These are phyloP conservation scores for Zele albiditarsus DNA, from an alignment of 2,888 invertebrate species.

Conservation along the genomic window DNA sequence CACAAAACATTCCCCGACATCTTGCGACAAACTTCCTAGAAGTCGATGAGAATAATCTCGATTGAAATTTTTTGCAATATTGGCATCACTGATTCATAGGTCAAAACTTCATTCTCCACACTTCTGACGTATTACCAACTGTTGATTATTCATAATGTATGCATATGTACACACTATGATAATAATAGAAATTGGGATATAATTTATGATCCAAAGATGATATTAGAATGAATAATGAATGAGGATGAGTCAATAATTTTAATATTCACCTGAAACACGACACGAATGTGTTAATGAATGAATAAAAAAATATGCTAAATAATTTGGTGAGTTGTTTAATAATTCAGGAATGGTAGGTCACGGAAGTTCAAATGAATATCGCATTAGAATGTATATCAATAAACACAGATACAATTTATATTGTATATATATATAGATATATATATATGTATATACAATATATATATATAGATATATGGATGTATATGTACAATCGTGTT, in stretches of 20 bases:
- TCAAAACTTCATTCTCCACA: background rate
- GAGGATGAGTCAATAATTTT: background rate
- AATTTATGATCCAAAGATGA: background rate
- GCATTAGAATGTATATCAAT: slow-evolving; percentile 18
- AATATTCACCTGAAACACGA: background rate
- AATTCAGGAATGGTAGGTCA: background rate
- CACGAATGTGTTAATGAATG: slow-evolving; percentile 2
- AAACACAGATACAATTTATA: slow-evolving; percentile 11
- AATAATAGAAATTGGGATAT: background rate
- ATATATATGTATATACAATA: background rate
- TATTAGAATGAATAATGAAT: background rate
- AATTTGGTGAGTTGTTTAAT: background rate
- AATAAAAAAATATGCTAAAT: background rate
- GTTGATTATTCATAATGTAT: background rate
- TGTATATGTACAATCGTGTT: background rate
- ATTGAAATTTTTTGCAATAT: background rate
- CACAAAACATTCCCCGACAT: slow-evolving; percentile 71
- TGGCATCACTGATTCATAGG: slow-evolving; percentile 10
- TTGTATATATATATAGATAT: background rate
- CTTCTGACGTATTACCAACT: slow-evolving; percentile 16
- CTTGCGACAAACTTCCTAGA: slow-evolving; percentile 68
- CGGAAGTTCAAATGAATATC: slow-evolving; percentile 2
- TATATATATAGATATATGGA: background rate
- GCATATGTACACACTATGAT: background rate
- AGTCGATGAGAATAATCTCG: slow-evolving; percentile 53